Base-by-base conservation (phyloP, 1,140 invertebrate species). In the Zaprionus gabonicus region DNA sequence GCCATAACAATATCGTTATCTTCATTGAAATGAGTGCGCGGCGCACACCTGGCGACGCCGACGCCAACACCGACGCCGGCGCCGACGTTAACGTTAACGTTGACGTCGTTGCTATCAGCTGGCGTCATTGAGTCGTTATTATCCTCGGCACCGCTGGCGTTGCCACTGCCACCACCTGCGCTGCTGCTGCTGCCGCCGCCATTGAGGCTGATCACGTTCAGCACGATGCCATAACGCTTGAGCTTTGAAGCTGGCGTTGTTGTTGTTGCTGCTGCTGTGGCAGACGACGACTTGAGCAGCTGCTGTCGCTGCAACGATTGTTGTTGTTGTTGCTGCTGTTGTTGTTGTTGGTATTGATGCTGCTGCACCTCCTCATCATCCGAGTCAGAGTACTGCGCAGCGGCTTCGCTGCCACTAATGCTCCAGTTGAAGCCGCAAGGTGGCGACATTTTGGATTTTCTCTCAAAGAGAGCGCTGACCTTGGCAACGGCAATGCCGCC, bases 361-460 rank as follows among this genome's bases (percentile, higher is more conserved):
- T 58, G 57, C 9, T 25, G 36, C 17, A 58, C 65, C 62, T 83
- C 80, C 17, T 91, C 86, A 28, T 92, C 91, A 53, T 92, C 91
- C 7, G 87, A 74, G 2, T 88, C 78, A 9, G 83, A 90, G 4
- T 82, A 81, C 9, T 84, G 80, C 1, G 70, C 80, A 23, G 80
- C 74, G 17, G 68, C 75, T 27, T 88, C 76, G 44, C 72, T 78
- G 31, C 91, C 88, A 27, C 70, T 92, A 13, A 92, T 91, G 71
- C 91, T 93, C 92, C 92, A 93, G 41, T 91, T 92, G 38, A 93
- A 93, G 23, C 92, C 92, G 63, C 92, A 93, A 4, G 91, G 91
- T 27, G 91, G 91, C 49, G 91, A 78, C 91, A 92, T 86, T 78
- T 82, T 49, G 51, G 62, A 49, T 71, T 74, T 78, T 28, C 87